Conservation (phyloP, 2,797 vertebrate genomes). For the Nyctalus aviator region DNA sequence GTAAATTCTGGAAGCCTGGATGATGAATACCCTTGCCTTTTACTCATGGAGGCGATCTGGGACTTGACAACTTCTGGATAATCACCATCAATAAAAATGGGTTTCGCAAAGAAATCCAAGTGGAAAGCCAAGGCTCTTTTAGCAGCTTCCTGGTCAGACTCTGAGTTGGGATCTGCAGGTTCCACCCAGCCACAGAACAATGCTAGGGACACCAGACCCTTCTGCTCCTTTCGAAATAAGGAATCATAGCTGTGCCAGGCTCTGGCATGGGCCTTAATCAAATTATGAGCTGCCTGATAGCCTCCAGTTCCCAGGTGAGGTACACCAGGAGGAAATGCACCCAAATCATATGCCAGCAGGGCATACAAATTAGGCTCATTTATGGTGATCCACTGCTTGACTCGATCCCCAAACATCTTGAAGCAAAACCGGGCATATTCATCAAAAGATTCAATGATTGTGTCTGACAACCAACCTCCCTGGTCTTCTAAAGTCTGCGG, state of each 20-base stretch:
- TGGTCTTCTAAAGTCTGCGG: conserved; percentile 90
- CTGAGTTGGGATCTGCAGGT: conserved; percentile 82
- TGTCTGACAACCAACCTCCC: conserved; percentile 88
- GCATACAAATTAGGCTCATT: conserved; percentile 89
- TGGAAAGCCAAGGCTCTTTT: conserved; percentile 87
- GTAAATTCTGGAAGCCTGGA: conserved; percentile 89
- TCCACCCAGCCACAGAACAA: conserved; percentile 90
- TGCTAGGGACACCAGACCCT: conserved; percentile 87
- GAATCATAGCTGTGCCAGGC: conserved; percentile 90
- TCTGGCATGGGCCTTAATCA: conserved; percentile 89
- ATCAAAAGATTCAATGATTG: conserved; percentile 86
- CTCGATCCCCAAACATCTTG: conserved; percentile 89
- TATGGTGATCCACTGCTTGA: conserved; percentile 92
- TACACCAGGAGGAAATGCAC: conserved; percentile 86
- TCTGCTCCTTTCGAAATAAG: conserved; percentile 87
- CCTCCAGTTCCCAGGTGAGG: conserved; percentile 85
- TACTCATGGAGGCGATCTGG: conserved; percentile 86
- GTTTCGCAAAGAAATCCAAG: conserved; percentile 91
- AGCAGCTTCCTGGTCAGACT: conserved; percentile 86
- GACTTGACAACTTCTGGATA: conserved; percentile 90
- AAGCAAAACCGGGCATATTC: conserved; percentile 91
- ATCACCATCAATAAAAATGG: conserved; percentile 90
- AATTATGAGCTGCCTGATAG: conserved; percentile 89
- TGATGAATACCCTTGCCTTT: conserved; percentile 82
- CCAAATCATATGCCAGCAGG: conserved; percentile 86